A percentile compares a stretch with the other conserved stretches of the same genome.
These are phyloP conservation scores for Enoplosus armatus DNA, from an alignment of 2,797 vertebrate species.

Conservation along the genomic window DNA sequence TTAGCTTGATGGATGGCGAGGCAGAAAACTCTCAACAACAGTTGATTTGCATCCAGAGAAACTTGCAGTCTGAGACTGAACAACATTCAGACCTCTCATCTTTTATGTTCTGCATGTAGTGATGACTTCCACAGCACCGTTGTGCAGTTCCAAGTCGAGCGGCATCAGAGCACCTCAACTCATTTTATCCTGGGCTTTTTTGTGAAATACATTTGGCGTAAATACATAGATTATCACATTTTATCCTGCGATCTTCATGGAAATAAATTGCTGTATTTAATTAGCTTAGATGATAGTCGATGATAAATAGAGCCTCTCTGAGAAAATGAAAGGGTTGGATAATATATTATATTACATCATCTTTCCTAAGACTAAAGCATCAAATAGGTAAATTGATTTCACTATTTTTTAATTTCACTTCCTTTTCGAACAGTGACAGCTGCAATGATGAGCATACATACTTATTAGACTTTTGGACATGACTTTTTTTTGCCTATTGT, in stretches of 20 bases:
- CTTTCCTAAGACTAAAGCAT: not conserved
- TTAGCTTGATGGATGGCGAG: conserved; percentile 82
- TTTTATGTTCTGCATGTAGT: conserved; percentile 39
- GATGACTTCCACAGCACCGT: conserved; percentile 24
- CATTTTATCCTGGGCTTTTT: not conserved
- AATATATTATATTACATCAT: not conserved
- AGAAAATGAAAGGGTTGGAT: not conserved
- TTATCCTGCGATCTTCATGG: not conserved
- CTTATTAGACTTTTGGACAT: not conserved
- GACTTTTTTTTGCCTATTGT: not conserved
- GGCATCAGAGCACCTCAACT: not conserved
- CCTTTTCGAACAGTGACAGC: not conserved
- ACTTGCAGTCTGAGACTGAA: conserved; percentile 53
- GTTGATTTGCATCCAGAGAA: conserved; percentile 81
- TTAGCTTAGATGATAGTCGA: not conserved
- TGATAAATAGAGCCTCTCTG: not conserved
- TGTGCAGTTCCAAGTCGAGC: not conserved
- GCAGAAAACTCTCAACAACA: conserved; percentile 76
- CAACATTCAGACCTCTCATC: conserved; percentile 29
- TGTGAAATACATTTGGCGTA: not conserved
- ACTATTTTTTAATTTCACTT: not conserved
- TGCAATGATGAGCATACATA: not conserved
- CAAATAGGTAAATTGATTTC: not conserved
- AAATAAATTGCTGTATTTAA: not conserved
- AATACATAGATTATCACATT: not conserved